Evolutionary conservation across 2,888 invertebrate genomes (phyloP).

Genomic region (Quadroppia sp.): DNA sequence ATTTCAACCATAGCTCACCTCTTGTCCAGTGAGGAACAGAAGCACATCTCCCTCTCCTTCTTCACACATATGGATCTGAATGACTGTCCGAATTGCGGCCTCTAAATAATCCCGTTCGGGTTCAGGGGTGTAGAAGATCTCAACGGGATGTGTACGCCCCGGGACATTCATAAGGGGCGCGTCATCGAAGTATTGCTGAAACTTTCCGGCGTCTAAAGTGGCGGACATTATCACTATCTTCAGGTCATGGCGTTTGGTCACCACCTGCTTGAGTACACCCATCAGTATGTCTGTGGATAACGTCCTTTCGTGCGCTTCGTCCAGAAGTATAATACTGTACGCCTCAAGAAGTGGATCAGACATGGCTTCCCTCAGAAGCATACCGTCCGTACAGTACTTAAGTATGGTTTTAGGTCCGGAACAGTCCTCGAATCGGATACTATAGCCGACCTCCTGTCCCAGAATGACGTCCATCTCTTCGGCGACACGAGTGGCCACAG

Average conservation of each 20-base stretch:
- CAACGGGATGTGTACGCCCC: slow-evolving; percentile 89
- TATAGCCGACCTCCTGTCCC: slow-evolving; percentile 59
- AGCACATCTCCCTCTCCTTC: slow-evolving; percentile 86
- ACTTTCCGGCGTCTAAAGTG: slow-evolving; percentile 86
- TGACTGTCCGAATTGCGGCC: slow-evolving; percentile 95
- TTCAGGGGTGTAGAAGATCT: slow-evolving; percentile 83
- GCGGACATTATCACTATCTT: slow-evolving; percentile 91
- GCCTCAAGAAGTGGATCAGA: slow-evolving; percentile 55
- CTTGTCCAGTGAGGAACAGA: slow-evolving; percentile 77
- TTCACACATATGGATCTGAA: slow-evolving; percentile 95
- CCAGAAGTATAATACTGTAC: slow-evolving; percentile 79
- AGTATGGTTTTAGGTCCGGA: slow-evolving; percentile 85
- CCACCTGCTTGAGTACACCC: slow-evolving; percentile 67
- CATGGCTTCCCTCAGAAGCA: slow-evolving; percentile 85
- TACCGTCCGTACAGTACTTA: slow-evolving; percentile 88
- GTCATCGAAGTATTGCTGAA: slow-evolving; percentile 86
- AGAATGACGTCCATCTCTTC: slow-evolving; percentile 56
- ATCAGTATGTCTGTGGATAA: slow-evolving; percentile 89
- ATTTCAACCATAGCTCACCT: no score
- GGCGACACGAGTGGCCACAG: slow-evolving; percentile 58
- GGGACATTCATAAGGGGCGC: slow-evolving; percentile 98
- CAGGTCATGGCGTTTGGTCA: slow-evolving; percentile 89
- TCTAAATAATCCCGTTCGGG: slow-evolving; percentile 97
- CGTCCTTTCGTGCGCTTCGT: slow-evolving; percentile 93
- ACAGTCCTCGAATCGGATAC: slow-evolving; percentile 98